phyloP scores from a whole-genome alignment of 2,888 invertebrate species.

The Adela reaumurella region DNA sequence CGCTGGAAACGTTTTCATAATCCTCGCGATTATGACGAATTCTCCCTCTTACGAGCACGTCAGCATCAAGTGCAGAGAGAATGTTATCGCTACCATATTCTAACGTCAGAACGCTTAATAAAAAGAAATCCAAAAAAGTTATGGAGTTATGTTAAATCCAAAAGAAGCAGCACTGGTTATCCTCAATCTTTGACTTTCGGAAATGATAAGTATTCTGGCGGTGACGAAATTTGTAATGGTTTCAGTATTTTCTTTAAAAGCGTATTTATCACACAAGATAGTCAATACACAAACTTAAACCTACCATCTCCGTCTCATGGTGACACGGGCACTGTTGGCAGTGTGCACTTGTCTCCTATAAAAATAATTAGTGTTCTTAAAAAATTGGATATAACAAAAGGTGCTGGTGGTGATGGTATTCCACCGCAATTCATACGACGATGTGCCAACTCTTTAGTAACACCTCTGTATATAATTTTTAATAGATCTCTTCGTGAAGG shows the following conservation, averaged over 20 bases:
- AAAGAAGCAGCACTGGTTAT: neutral
- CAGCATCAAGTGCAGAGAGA: neutral
- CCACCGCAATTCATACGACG: neutral
- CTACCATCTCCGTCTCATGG: neutral
- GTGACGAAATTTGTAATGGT: neutral
- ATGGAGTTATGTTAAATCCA: neutral
- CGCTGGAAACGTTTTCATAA: constrained; percentile 1
- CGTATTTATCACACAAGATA: neutral
- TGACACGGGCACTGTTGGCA: neutral
- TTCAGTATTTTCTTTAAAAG: neutral
- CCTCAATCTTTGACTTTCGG: neutral
- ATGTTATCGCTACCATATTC: neutral
- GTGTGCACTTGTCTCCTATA: neutral
- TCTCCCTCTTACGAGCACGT: neutral
- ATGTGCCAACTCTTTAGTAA: neutral
- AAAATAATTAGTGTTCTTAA: neutral
- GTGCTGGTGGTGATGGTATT: constrained; percentile 1
- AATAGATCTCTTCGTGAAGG: neutral
- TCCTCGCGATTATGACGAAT: constrained; percentile 2
- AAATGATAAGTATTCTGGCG: neutral
- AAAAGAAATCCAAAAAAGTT: neutral
- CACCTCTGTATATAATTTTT: neutral
- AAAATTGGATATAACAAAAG: neutral
- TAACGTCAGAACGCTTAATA: neutral
- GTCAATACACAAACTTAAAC: neutral